Evolutionary conservation across 37 sponge, comb jelly and placozoan genomes (phyloP).

Genomic region (Cliona cf. orientalis): DNA sequence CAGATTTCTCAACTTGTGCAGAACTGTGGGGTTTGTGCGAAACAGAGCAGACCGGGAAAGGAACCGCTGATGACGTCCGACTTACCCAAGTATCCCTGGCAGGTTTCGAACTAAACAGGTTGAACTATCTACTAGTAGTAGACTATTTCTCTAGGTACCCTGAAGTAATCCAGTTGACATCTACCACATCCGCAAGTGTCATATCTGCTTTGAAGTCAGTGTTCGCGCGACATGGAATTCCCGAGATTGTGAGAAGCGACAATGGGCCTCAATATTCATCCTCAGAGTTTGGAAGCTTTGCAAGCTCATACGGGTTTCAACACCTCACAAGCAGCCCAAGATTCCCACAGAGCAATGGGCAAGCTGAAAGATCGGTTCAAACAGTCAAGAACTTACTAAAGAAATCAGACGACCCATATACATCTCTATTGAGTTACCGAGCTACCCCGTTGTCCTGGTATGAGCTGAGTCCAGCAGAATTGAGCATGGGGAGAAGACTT

Average conservation of each 20-base stretch:
- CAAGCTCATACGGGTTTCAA: conserved; percentile 23
- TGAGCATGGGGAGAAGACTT: conserved; percentile 47
- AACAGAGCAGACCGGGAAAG: neutral
- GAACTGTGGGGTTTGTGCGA: conserved; percentile 29
- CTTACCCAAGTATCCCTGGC: conserved; percentile 59
- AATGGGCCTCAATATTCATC: conserved; percentile 68
- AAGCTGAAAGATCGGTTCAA: conserved; percentile 49
- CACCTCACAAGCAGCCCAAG: conserved; percentile 60
- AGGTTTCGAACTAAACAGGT: conserved; percentile 39
- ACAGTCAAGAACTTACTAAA: conserved; percentile 37
- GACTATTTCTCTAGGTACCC: conserved; percentile 50
- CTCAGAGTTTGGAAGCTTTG: conserved; percentile 40
- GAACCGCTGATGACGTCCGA: conserved; percentile 34
- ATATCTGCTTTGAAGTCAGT: conserved; percentile 34
- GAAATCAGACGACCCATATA: conserved; percentile 14
- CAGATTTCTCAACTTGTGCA: conserved; percentile 24
- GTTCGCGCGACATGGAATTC: conserved; percentile 55
- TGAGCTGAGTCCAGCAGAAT: conserved; percentile 41
- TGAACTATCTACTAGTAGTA: conserved; percentile 35
- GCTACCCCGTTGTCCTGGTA: conserved; percentile 71
- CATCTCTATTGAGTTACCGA: conserved; percentile 48
- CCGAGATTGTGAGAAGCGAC: conserved; percentile 42
- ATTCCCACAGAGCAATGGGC: conserved; percentile 67
- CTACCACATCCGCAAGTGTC: conserved; percentile 45
- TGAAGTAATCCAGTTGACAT: conserved; percentile 31